Conservation (phyloP, 2,113 vertebrate species). For the Pygoscelis antarcticus region DNA sequence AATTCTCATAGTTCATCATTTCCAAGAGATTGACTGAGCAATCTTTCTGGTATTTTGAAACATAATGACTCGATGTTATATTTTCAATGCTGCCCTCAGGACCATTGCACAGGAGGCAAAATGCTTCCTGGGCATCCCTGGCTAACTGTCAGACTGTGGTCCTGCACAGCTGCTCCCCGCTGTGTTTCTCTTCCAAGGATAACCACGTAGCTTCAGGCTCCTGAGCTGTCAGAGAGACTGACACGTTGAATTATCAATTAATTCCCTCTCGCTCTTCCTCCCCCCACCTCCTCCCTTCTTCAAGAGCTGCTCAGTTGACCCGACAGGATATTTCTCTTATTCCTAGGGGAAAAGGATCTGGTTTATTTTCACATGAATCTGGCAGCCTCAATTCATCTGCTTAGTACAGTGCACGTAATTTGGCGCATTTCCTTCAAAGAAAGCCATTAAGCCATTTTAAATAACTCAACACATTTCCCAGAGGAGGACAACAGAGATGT, state of each 20-base stretch:
- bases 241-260: neutral
- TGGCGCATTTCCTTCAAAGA: neutral
- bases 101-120: neutral
- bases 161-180: fast-evolving
- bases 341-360: neutral
- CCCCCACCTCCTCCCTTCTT: fast-evolving
- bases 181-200: neutral
- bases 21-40: neutral
- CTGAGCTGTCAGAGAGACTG: neutral
- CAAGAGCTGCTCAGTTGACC: neutral
- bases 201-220: neutral
- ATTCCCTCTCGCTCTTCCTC: neutral
- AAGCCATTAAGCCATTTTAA: neutral
- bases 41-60: neutral
- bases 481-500: neutral
- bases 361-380: neutral
- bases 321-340: neutral
- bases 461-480: neutral
- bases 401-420: neutral
- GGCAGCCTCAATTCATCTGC: neutral
- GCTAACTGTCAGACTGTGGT: neutral
- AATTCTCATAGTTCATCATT: neutral
- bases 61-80: neutral
- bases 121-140: neutral
- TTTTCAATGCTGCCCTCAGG: neutral